These are phyloP conservation scores for Euplexia lucipara DNA, from an alignment of 2,888 invertebrate genomes.

Conservation along the genomic window DNA sequence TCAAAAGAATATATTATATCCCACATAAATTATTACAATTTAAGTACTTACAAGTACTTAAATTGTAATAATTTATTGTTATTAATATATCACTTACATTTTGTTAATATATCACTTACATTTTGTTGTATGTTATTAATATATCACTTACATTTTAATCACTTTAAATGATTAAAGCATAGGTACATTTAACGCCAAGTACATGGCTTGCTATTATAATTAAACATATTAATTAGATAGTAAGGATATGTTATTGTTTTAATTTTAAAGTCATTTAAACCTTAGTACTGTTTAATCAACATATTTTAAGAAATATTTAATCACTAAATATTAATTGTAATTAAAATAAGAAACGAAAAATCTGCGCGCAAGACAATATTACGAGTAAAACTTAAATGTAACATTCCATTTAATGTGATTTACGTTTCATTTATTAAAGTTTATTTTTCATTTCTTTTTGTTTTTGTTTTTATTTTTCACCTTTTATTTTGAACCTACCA, in stretches of 20 bases:
- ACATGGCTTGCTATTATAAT: slow-evolving; percentile 68
- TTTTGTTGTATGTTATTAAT: slow-evolving; percentile 34
- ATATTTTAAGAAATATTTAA: slow-evolving; percentile 56
- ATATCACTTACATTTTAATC: slow-evolving; percentile 52
- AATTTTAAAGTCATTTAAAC: slow-evolving; percentile 48
- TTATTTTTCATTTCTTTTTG: slow-evolving; percentile 73
- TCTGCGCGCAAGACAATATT: slow-evolving; percentile 84
- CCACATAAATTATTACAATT: slow-evolving; percentile 30
- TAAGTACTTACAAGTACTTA: slow-evolving; percentile 30
- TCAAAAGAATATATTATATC: slow-evolving; percentile 30
- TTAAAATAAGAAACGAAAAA: slow-evolving; percentile 64
- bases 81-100: slow-evolving; percentile 53
- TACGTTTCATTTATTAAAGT: slow-evolving; percentile 71
- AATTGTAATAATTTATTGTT: no score
- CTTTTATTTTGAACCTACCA: slow-evolving; percentile 80
- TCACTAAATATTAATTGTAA: slow-evolving; percentile 57
- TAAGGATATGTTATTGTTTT: slow-evolving; percentile 48
- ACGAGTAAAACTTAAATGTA: slow-evolving; percentile 64
- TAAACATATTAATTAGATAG: slow-evolving; percentile 36
- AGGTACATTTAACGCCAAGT: slow-evolving; percentile 49
- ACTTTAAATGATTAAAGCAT: slow-evolving; percentile 28
- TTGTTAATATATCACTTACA: slow-evolving; percentile 52
- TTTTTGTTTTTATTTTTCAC: slow-evolving; percentile 70
- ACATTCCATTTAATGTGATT: slow-evolving; percentile 60
- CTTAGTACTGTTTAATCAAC: slow-evolving; percentile 52